Evolutionary conservation across 2,888 invertebrate species (phyloP), one percentile per base, ranked within the genome.

Genomic region (Tridacna crocea): DNA sequence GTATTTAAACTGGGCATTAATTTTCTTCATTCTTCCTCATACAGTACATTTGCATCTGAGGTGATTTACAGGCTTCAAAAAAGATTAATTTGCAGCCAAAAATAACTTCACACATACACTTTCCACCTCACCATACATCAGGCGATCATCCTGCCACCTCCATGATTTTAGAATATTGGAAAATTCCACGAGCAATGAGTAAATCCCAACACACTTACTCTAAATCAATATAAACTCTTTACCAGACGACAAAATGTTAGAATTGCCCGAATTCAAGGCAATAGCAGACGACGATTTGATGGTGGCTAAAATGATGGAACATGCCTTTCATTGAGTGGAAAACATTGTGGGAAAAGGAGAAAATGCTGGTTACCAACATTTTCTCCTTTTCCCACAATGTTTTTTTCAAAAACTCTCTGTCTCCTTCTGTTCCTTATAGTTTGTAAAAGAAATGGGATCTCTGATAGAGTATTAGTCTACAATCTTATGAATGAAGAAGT

Each of bases 301-400:
- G 36, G 36, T 36, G 8, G 36, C 61, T n/a, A n/a, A n/a, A n/a
- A n/a, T 61, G 22, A 22, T 22, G 61, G 13, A 17, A 10, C 61
- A 10, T 61, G 36, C 36, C 22, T 22, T n/a, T 61, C 8, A 61
- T 22, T 17, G 22, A 3, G 15, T 13, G 3, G 0, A 65, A 65
- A 65, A 27, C 65, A 27, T 27, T 27, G 65, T 65, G 65, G 36
- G 15, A 66, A 66, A 66, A 36, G 66, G 46, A 66, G 66, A 66
- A 46, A 66, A 46, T 66, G 66, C 66, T 46, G 15, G 26, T 26
- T 24, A 63, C 63, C 24, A 63, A 26, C 63, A 63, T 27, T 26
- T 63, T 63, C 63, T 26, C 19, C 24, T 27, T 26, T 63, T 63
- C 24, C 63, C 4, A 61, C 22, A 61, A 61, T 61, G 61, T 61